phyloP scores from a whole-genome alignment of 2,888 invertebrate genomes.

The Melinaea marsaeus region DNA sequence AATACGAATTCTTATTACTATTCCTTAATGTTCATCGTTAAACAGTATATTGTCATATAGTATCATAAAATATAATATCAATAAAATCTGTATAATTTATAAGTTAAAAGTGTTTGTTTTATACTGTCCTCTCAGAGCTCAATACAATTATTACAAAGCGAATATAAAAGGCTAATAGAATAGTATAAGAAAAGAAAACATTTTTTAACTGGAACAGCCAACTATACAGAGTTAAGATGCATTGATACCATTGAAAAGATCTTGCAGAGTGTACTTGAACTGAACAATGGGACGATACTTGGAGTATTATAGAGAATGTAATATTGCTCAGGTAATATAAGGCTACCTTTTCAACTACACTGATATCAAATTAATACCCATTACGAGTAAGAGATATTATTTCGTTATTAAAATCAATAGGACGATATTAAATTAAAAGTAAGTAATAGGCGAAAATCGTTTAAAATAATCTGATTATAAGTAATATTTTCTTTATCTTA shows the following conservation, averaged over 20 bases:
- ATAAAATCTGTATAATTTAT: no score
- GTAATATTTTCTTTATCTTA: conserved; percentile 49
- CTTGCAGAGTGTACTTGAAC: conserved; percentile 20
- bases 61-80: no score
- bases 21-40: no score
- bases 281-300: conserved; percentile 16
- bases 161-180: not conserved
- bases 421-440: no score
- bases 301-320: conserved; percentile 19
- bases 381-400: no score
- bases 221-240: conserved; percentile 14
- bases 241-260: conserved; percentile 15
- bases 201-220: conserved; percentile 12
- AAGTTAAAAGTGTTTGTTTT: no score
- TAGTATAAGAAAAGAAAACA: conserved; percentile 2
- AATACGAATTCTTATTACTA: no score
- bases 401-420: no score
- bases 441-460: no score
- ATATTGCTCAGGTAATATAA: conserved; percentile 15
- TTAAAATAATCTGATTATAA: not conserved
- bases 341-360: not conserved
- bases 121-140: not conserved
- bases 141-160: not conserved
- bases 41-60: no score
- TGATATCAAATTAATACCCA: not conserved